A percentile compares a stretch with the other conserved stretches of the same genome.
Conservation (phyloP, 2,888 invertebrate genomes). For the Minunthozetes semirufus region DNA sequence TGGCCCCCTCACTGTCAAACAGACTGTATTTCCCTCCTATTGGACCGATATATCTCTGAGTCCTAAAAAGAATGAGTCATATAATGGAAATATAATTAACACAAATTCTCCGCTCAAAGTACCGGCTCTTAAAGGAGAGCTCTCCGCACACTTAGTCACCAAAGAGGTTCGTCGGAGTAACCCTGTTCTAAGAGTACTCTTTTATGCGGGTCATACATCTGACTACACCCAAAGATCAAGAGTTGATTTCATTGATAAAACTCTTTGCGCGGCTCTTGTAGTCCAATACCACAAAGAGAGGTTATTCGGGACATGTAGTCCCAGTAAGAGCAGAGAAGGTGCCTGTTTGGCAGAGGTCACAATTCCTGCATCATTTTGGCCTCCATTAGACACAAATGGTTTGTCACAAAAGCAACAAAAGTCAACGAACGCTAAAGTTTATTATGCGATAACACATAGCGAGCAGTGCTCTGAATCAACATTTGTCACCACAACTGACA, state of each 20-base stretch:
- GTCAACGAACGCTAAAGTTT: constrained; percentile 61
- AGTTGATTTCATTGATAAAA: constrained; percentile 20
- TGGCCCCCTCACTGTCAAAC: constrained; percentile 89
- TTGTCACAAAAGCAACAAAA: constrained; percentile 42
- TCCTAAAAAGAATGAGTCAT: constrained; percentile 26
- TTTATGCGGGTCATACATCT: constrained; percentile 69
- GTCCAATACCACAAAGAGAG: constrained; percentile 51
- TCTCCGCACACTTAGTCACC: constrained; percentile 88
- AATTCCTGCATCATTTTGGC: constrained; percentile 88
- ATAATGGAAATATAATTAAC: not conserved
- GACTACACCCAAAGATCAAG: constrained; percentile 8
- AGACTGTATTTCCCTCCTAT: constrained; percentile 72
- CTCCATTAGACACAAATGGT: constrained; percentile 40
- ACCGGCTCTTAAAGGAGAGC: constrained; percentile 58
- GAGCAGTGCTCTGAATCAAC: constrained; percentile 41
- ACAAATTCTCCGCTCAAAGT: not conserved
- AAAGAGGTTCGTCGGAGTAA: constrained; percentile 76
- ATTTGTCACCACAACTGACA: constrained; percentile 60
- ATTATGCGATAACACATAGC: constrained; percentile 54
- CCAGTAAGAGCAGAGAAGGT: constrained; percentile 76
- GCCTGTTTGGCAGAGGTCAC: constrained; percentile 83
- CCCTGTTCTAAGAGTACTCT: constrained; percentile 82
- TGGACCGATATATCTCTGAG: not conserved
- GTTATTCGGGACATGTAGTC: constrained; percentile 82
- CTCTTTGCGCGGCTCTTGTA: constrained; percentile 42